phyloP scores from a whole-genome alignment of 2,113 vertebrate species.

The Proterorhinus semilunaris region DNA sequence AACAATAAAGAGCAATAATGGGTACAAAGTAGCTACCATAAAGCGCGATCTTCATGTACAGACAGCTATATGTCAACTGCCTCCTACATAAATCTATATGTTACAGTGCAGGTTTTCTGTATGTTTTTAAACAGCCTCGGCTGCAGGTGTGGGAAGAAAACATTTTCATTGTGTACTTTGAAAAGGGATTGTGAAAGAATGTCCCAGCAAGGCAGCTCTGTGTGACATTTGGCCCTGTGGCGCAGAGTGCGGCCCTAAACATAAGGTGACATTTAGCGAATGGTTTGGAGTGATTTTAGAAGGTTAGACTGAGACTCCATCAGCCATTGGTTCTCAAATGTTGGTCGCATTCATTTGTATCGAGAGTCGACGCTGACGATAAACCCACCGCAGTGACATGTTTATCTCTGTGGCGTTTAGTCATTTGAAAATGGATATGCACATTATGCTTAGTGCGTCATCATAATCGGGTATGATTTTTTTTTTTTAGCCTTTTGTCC shows the following conservation, averaged over 20 bases:
- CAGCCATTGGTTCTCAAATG: too few species aligned
- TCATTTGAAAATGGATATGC: background rate
- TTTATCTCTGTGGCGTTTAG: background rate
- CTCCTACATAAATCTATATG: background rate
- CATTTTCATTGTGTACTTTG: background rate
- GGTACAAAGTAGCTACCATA: too few species aligned
- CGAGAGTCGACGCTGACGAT: too few species aligned
- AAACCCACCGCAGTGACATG: too few species aligned
- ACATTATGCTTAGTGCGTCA: background rate
- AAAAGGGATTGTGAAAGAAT: background rate
- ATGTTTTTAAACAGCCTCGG: background rate
- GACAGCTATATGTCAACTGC: background rate
- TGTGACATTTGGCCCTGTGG: background rate
- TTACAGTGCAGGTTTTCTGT: background rate
- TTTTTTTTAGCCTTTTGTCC: background rate
- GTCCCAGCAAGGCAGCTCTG: background rate
- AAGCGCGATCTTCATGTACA: too few species aligned
- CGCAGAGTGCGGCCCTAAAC: background rate
- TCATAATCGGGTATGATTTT: background rate
- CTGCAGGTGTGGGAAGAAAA: conserved; percentile 8
- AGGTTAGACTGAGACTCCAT: background rate
- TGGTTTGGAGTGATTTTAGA: background rate
- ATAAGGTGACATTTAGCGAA: conserved; percentile 2
- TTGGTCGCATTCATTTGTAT: too few species aligned
- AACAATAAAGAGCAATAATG: too few species aligned